Conservation (phyloP, 2,797 vertebrate species). For the Gallinago nigripennis region DNA sequence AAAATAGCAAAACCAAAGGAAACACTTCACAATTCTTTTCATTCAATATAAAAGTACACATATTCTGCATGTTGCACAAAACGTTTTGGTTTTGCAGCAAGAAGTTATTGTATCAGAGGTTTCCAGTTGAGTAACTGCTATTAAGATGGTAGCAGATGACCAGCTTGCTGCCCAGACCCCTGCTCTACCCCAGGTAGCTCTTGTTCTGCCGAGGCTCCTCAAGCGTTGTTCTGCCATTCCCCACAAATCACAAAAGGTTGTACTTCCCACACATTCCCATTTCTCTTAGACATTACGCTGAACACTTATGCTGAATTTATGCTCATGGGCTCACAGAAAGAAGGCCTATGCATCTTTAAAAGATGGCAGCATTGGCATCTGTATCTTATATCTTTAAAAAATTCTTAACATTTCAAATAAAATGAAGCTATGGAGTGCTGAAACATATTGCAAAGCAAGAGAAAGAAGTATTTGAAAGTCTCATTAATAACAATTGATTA, state of each 20-base stretch:
- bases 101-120: not conserved
- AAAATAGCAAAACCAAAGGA: not conserved
- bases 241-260: not conserved
- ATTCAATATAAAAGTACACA: not conserved
- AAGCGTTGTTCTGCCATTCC: not conserved
- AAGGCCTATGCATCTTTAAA: not conserved
- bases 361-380: not conserved
- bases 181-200: not conserved
- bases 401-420: not conserved
- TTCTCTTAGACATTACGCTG: not conserved
- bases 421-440: not conserved
- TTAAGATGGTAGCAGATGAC: not conserved
- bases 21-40: not conserved
- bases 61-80: not conserved
- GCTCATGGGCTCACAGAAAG: not conserved
- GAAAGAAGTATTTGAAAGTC: not conserved
- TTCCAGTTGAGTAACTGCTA: not conserved
- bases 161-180: not conserved
- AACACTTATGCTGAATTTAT: not conserved
- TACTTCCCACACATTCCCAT: accelerated
- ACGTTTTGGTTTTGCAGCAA: not conserved
- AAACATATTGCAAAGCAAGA: not conserved
- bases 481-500: not conserved
- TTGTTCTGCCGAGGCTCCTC: not conserved
- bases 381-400: not conserved